Conservation (phyloP, 2,797 vertebrate genomes). For the Ctenopoma multispine region DNA sequence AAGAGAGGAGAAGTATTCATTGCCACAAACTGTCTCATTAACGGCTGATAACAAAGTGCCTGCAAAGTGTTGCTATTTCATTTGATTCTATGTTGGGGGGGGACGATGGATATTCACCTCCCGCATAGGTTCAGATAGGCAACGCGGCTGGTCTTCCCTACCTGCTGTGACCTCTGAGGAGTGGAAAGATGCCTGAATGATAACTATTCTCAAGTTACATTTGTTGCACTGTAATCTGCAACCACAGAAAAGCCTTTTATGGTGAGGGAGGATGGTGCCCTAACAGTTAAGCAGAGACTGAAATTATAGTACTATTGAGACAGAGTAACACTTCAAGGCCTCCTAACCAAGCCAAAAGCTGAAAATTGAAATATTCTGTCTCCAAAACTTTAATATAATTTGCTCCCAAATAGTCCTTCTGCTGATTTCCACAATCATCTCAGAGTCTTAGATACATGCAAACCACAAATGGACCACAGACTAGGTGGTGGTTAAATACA, state of each 20-base stretch:
- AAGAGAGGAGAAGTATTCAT: slow-evolving; percentile 51
- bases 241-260: neutral
- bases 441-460: neutral
- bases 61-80: slow-evolving; percentile 45
- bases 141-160: neutral
- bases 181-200: neutral
- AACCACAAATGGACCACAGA: neutral
- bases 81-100: slow-evolving; percentile 46
- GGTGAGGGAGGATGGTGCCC: neutral
- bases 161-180: slow-evolving; percentile 32
- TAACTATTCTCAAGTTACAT: neutral
- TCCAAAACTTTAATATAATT: neutral
- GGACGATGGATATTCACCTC: slow-evolving; percentile 27
- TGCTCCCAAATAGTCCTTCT: neutral
- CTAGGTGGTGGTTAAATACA: neutral
- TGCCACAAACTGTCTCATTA: slow-evolving; percentile 64
- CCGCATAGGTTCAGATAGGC: slow-evolving; percentile 28
- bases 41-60: slow-evolving; percentile 55
- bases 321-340: neutral
- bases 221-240: neutral
- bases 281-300: neutral
- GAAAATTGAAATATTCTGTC: neutral
- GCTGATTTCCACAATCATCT: neutral
- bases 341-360: neutral
- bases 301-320: neutral